Percentiles rank a stretch among this genome's conserved stretches.
Evolutionary conservation across 2,113 vertebrate species (phyloP).

Genomic region (Dermatemys mawii): DNA sequence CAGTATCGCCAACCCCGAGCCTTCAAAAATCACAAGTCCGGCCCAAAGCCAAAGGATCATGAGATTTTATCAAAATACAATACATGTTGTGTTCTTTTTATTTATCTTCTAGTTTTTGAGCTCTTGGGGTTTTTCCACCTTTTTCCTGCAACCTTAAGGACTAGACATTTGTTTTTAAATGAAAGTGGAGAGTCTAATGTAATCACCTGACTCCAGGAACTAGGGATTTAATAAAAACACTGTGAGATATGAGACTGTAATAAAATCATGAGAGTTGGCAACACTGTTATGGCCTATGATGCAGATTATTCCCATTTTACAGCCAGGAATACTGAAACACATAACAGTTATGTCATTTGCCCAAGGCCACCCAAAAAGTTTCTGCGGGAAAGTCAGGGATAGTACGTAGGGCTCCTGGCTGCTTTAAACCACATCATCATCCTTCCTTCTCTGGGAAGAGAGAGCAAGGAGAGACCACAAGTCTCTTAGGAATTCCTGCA

Average conservation of each 20-base stretch:
- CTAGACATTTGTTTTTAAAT: background rate
- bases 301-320: constrained; percentile 56
- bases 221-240: background rate
- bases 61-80: background rate
- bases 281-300: constrained; percentile 62
- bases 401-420: background rate
- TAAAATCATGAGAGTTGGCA: background rate
- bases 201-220: constrained; percentile 17
- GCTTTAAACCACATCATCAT: background rate
- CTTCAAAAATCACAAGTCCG: background rate
- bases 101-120: background rate
- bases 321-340: constrained; percentile 54
- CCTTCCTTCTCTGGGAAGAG: constrained; percentile 13
- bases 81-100: background rate
- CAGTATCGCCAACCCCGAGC: background rate
- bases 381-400: background rate
- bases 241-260: background rate
- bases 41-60: background rate
- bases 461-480: constrained; percentile 43
- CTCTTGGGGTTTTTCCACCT: background rate
- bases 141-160: background rate
- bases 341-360: constrained; percentile 9
- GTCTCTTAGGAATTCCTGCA: background rate
- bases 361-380: constrained; percentile 35
- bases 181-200: background rate